These are phyloP conservation scores for Hassar affinis DNA, from an alignment of 2,113 vertebrate genomes.

Conservation along the genomic window DNA sequence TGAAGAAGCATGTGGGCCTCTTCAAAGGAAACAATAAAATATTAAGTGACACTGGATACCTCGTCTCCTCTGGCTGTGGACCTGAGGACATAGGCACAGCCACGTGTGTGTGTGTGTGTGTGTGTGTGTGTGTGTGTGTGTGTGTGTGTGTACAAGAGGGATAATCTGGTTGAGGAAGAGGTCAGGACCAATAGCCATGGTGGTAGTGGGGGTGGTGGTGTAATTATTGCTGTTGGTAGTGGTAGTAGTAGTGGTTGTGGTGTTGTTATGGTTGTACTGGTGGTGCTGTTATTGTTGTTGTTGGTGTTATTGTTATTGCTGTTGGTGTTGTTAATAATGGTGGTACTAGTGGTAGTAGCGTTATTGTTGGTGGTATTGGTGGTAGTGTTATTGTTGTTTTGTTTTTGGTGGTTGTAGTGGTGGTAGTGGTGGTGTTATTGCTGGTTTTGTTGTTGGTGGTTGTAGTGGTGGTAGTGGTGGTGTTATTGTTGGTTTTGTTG, in stretches of 20 bases:
- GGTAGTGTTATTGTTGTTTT: neutral
- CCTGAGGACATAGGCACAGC: slow-evolving; percentile 61
- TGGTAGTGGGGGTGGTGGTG: neutral
- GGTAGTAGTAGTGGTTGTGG: accelerated
- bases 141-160: slow-evolving; percentile 25
- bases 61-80: slow-evolving; percentile 63
- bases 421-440: neutral
- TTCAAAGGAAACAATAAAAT: slow-evolving; percentile 83
- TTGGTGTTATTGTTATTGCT: neutral
- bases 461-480: neutral
- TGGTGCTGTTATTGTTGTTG: neutral
- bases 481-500: neutral
- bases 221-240: neutral
- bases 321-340: neutral
- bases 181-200: slow-evolving; percentile 32
- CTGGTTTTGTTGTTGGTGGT: neutral
- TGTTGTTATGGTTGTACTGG: neutral
- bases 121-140: neutral
- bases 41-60: slow-evolving; percentile 76
- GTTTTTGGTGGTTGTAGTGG: too few species aligned
- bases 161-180: slow-evolving; percentile 42
- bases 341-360: neutral
- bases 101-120: slow-evolving; percentile 35
- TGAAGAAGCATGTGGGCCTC: slow-evolving; percentile 71
- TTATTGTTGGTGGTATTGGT: neutral